Evolutionary conservation across 2,113 vertebrate genomes (phyloP), one percentile per base, ranked within the genome.

Genomic region (Petrocephalus zakoni): DNA sequence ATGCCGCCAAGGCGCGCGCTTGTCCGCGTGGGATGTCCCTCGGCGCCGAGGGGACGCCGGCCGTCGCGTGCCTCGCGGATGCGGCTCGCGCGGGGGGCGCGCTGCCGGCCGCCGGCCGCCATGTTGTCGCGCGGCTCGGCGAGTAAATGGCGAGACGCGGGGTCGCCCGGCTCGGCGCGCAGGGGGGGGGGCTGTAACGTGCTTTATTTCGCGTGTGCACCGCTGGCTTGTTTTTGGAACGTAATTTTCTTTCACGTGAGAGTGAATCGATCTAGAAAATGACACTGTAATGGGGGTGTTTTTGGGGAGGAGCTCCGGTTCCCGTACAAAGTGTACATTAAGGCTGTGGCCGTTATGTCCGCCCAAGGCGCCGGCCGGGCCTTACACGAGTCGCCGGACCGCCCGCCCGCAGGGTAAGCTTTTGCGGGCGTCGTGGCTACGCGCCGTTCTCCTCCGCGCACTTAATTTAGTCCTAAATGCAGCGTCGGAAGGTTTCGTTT

Each of bases 41-140:
- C 46, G 29, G 51, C 46, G 6, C 51, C 22, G 19, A 34, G 22
- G 2, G 37, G 49, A 61, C 13, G 6, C 21, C 9, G 21, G 37
- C 22, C 4, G n/a, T 21, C 37, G 6, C n/a, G 34, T 86, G 46
- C 15, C 42, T 47, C 9, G 68, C 8, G 2, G 25, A 53, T 86
- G 42, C 25, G n/a, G n/a, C n/a, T n/a, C n/a, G 42, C 42, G 42
- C 37, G 15, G 81, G 46, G 42, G 15, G 11, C 25, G 4, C 47
- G 82, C 61, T 34, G 61, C 25, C 55, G 42, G 49, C 25, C 42
- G 42, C 42, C 42, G 82, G 85, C 88, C 83, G 88, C 88, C 88
- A 89, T 89, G 88, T 89, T 89, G 83, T 89, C 47, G 58, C 72
- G 58, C 61, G 84, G 82, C 83, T 53, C 75, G 25, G 42, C 49